Percentiles rank a stretch among this genome's conserved stretches.
Conservation (phyloP, 1,140 invertebrate species). For the Drosophila fuyamai region DNA sequence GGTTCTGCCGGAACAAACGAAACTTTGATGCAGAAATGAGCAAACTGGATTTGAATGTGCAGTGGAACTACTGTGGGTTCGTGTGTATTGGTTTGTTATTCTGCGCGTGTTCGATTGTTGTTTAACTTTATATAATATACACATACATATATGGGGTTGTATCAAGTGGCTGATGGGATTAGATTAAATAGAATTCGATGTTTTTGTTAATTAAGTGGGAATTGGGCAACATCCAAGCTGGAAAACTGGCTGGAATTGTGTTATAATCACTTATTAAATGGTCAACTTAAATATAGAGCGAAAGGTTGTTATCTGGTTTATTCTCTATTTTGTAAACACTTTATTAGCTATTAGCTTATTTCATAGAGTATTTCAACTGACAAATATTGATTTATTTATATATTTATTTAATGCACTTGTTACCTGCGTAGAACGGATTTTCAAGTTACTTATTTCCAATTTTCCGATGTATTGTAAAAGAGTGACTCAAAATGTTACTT, state of each 20-base stretch:
- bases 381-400: too few relatives aligned
- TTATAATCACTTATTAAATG: slow-evolving; percentile 19
- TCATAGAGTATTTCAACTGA: too few relatives aligned
- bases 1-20: slow-evolving; percentile 34
- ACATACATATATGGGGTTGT: slow-evolving; percentile 1
- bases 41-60: slow-evolving; percentile 42
- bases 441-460: too few relatives aligned
- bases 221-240: slow-evolving; percentile 15
- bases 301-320: not conserved
- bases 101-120: slow-evolving; percentile 37
- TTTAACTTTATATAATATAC: slow-evolving; percentile 2
- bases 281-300: not conserved
- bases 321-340: too few relatives aligned
- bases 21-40: slow-evolving; percentile 54
- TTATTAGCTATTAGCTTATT: too few relatives aligned
- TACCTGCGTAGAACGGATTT: too few relatives aligned
- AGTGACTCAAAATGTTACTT: too few relatives aligned
- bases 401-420: too few relatives aligned
- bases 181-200: slow-evolving; percentile 24
- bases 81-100: slow-evolving; percentile 19
- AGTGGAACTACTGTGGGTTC: slow-evolving; percentile 33
- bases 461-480: too few relatives aligned
- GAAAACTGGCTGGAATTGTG: slow-evolving; percentile 7
- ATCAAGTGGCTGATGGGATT: slow-evolving; percentile 36
- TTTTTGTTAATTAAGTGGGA: slow-evolving; percentile 38